phyloP scores from a whole-genome alignment of 2,797 vertebrate species.

The Eurystomus glaucurus region DNA sequence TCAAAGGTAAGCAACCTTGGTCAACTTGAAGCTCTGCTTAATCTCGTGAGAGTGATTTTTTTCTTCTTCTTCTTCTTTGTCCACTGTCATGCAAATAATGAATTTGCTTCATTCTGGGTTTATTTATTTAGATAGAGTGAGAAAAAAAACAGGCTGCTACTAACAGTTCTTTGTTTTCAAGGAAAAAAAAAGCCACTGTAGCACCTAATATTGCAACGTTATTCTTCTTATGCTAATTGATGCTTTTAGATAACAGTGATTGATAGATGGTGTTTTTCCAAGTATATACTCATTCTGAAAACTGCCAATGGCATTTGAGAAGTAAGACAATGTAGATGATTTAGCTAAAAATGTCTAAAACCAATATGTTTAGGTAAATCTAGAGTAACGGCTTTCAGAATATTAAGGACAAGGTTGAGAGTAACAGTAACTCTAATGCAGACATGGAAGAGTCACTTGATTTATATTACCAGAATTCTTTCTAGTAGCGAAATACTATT shows the following conservation, averaged over 20 bases:
- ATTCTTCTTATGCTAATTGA: conserved; percentile 60
- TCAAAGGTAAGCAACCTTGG: conserved; percentile 67
- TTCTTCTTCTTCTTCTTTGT: not conserved
- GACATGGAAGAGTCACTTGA: not conserved
- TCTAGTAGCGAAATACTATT: not conserved
- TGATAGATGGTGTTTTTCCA: conserved; percentile 64
- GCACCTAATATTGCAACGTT: not conserved
- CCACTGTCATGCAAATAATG: conserved; percentile 17
- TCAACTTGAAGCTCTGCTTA: conserved; percentile 65
- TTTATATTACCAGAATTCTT: not conserved
- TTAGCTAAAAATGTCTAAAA: conserved; percentile 24
- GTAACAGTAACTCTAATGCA: not conserved
- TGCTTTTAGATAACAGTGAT: conserved; percentile 63
- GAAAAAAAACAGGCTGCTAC: not conserved
- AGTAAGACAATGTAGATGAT: conserved; percentile 9
- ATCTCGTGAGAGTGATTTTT: conserved; percentile 43
- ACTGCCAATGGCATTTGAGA: conserved; percentile 47
- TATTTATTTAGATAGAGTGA: not conserved
- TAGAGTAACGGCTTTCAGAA: conserved; percentile 22
- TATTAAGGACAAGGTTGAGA: not conserved
- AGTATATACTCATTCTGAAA: conserved; percentile 56
- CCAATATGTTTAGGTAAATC: conserved; percentile 36
- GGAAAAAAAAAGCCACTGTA: not conserved
- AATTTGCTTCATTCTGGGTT: not conserved
- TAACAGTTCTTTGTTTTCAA: not conserved